phyloP scores from a whole-genome alignment of 2,888 invertebrate species.

The Autographa pulchrina region DNA sequence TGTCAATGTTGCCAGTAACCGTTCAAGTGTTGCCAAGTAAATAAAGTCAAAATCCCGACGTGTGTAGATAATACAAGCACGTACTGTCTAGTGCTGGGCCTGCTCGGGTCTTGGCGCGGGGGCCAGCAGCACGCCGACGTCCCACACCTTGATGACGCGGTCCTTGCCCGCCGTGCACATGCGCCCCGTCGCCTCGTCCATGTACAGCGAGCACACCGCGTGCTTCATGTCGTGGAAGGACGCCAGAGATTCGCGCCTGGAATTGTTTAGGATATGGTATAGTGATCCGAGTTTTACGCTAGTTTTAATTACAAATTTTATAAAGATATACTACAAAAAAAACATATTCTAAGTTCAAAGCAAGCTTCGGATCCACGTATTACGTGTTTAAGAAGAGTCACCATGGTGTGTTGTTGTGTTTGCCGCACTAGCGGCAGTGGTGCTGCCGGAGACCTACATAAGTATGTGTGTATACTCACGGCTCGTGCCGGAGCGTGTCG shows the following conservation, averaged over 20 bases:
- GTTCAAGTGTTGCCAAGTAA: slow-evolving; percentile 1
- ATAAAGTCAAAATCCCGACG: background rate
- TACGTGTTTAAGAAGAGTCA: too few species aligned
- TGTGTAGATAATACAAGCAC: background rate
- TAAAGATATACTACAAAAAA: too few species aligned
- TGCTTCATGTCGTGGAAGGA: slow-evolving; percentile 99
- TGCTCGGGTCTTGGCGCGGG: slow-evolving; percentile 79
- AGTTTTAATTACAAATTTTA: too few species aligned
- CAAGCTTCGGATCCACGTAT: too few species aligned
- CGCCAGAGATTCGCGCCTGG: slow-evolving; percentile 97
- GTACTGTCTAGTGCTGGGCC: slow-evolving; percentile 62
- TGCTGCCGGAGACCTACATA: too few species aligned
- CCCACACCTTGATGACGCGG: slow-evolving; percentile 98
- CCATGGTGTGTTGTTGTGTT: too few species aligned
- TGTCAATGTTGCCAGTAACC: background rate
- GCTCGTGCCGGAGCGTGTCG: slow-evolving; percentile 94
- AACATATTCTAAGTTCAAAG: too few species aligned
- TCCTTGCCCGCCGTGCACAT: slow-evolving; percentile 98
- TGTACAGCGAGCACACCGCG: slow-evolving; percentile 95
- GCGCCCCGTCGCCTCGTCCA: slow-evolving; percentile 96
- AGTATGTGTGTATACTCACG: slow-evolving; percentile 90
- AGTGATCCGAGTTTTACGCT: too few species aligned
- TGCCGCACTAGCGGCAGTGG: too few species aligned
- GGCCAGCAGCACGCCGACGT: slow-evolving; percentile 91
- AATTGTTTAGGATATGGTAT: slow-evolving; percentile 59